Evolutionary conservation across 2,888 invertebrate species (phyloP).

Genomic region (Leucoma salicis): DNA sequence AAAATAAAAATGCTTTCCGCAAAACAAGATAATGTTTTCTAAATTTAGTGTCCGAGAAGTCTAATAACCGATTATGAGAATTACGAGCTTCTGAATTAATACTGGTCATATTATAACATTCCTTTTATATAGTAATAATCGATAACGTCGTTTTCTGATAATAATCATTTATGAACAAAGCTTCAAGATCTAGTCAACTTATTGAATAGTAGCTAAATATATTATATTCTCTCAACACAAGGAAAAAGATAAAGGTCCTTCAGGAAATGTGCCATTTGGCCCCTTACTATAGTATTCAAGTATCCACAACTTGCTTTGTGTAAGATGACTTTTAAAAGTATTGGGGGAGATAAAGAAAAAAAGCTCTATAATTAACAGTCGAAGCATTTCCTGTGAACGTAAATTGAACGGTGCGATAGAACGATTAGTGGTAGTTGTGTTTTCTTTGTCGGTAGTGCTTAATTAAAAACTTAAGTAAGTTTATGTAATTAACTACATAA

Average conservation of each 20-base stretch:
- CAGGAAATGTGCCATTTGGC: slow-evolving; percentile 69
- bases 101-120: too few relatives aligned
- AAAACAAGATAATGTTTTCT: too few relatives aligned
- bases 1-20: too few relatives aligned
- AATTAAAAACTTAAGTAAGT: not conserved
- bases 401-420: slow-evolving; percentile 50
- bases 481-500: too few relatives aligned
- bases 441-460: not conserved
- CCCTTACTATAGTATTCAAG: slow-evolving; percentile 64
- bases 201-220: too few relatives aligned
- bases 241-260: slow-evolving; percentile 64
- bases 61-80: too few relatives aligned
- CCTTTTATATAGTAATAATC: too few relatives aligned
- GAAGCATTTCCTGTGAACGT: slow-evolving; percentile 53
- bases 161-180: too few relatives aligned
- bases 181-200: too few relatives aligned
- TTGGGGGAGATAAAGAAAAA: slow-evolving; percentile 55
- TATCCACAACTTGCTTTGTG: slow-evolving; percentile 74
- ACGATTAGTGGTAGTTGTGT: not conserved
- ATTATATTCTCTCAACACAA: slow-evolving; percentile 41
- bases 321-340: slow-evolving; percentile 57
- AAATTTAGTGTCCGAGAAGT: too few relatives aligned
- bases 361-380: slow-evolving; percentile 60
- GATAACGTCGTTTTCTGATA: too few relatives aligned
- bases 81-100: too few relatives aligned